Percentiles rank a stretch among this genome's conserved stretches.
Conservation (phyloP, 2,113 vertebrate species). For the Neomonachus schauinslandi region DNA sequence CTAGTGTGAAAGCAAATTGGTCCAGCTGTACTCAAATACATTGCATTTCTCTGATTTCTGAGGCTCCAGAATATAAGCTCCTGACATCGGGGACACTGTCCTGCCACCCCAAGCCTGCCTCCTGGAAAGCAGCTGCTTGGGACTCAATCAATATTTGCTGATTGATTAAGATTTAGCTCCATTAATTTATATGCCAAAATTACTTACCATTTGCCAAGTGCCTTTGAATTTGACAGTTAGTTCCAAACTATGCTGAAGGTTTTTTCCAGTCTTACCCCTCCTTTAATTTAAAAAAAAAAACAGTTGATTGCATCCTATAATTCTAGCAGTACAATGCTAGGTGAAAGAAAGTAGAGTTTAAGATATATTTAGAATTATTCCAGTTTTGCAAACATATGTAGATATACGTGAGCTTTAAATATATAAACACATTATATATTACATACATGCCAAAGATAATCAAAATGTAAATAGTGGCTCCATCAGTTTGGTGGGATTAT, state of each 20-base stretch:
- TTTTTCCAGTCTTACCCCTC: background rate
- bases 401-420: background rate
- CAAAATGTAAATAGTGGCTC: background rate
- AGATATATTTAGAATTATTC: constrained; percentile 11
- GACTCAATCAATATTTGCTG: background rate
- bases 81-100: background rate
- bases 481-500: background rate
- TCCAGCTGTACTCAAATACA: background rate
- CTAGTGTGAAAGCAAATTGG: background rate
- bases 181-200: constrained; percentile 16
- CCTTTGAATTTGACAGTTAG: constrained; percentile 23
- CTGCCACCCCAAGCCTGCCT: background rate
- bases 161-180: background rate
- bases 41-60: background rate
- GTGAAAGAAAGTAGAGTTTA: background rate
- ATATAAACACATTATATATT: background rate
- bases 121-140: background rate
- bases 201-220: background rate
- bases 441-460: background rate
- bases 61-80: background rate
- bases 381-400: background rate
- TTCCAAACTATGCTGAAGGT: background rate
- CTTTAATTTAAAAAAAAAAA: background rate
- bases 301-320: background rate
- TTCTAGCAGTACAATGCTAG: background rate